Percentiles rank a stretch among this genome's conserved stretches.
These are phyloP conservation scores for Azemiops feae DNA, from an alignment of 2,113 vertebrate species.

Conservation along the genomic window DNA sequence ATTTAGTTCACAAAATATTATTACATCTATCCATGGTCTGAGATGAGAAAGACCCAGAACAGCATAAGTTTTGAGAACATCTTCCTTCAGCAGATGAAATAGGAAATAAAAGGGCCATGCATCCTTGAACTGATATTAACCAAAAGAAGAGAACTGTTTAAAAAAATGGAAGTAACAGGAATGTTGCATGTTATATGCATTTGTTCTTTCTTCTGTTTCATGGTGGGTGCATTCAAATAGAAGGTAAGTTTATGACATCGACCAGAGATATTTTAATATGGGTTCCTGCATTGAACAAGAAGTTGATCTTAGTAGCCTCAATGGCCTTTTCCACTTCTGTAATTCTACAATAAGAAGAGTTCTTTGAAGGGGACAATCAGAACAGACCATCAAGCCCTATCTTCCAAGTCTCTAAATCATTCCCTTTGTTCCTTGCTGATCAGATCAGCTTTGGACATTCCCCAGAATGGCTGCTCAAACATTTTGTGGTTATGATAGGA, in stretches of 20 bases:
- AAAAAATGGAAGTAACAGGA: neutral
- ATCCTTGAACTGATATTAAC: neutral
- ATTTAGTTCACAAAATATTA: neutral
- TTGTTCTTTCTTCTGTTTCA: neutral
- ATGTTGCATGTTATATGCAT: neutral
- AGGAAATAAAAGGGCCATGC: neutral
- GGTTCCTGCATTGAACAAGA: neutral
- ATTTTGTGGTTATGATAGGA: neutral
- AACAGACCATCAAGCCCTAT: neutral
- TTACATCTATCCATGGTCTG: neutral
- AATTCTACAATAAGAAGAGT: neutral
- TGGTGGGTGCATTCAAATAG: neutral
- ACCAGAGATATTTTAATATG: neutral
- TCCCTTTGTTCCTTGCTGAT: neutral
- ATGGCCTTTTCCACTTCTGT: neutral
- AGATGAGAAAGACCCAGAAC: neutral
- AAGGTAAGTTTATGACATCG: neutral
- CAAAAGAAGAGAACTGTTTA: neutral
- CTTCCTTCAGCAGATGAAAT: neutral
- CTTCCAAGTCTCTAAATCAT: neutral
- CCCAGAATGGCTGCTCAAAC: neutral
- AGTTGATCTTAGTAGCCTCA: neutral
- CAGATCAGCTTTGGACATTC: neutral
- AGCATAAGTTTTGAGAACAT: neutral
- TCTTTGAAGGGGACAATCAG: neutral